These are phyloP conservation scores for Corythaeola cristata DNA, from an alignment of 2,113 vertebrate species.

Conservation along the genomic window DNA sequence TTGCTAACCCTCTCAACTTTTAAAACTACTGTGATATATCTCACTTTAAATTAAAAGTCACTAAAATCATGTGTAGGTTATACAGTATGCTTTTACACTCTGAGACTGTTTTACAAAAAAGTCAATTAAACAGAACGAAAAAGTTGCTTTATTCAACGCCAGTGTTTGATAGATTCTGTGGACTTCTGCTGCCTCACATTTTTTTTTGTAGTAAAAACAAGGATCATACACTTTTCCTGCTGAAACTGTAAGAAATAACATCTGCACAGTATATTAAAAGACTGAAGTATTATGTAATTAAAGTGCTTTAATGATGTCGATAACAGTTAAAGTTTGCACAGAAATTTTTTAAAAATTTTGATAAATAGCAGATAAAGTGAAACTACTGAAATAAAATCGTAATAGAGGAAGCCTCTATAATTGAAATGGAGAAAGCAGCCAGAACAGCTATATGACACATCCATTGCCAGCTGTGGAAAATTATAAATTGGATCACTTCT, in stretches of 20 bases:
- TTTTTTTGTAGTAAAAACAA: conserved; percentile 12
- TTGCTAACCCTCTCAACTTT: background rate
- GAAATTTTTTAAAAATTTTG: background rate
- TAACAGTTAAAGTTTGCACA: conserved; percentile 4
- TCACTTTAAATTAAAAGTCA: background rate
- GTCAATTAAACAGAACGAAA: background rate
- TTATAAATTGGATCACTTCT: conserved; percentile 63
- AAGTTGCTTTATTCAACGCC: background rate
- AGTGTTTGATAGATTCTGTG: background rate
- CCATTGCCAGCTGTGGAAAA: conserved; percentile 59
- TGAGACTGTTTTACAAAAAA: background rate
- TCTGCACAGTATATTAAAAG: conserved; percentile 6
- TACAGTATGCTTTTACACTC: background rate
- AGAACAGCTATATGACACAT: conserved; percentile 42
- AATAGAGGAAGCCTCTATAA: background rate
- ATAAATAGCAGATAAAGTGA: conserved; percentile 14
- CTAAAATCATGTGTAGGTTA: background rate
- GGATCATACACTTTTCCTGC: background rate
- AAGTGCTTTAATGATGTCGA: background rate
- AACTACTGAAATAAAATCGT: background rate
- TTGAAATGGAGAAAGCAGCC: background rate
- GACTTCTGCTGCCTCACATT: background rate
- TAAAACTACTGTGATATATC: background rate
- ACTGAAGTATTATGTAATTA: background rate
- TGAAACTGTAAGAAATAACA: conserved; percentile 15